Percentiles rank a stretch among this genome's conserved stretches.
These are phyloP conservation scores for Rhinella marina DNA, from an alignment of 2,797 vertebrate genomes.

Conservation along the genomic window DNA sequence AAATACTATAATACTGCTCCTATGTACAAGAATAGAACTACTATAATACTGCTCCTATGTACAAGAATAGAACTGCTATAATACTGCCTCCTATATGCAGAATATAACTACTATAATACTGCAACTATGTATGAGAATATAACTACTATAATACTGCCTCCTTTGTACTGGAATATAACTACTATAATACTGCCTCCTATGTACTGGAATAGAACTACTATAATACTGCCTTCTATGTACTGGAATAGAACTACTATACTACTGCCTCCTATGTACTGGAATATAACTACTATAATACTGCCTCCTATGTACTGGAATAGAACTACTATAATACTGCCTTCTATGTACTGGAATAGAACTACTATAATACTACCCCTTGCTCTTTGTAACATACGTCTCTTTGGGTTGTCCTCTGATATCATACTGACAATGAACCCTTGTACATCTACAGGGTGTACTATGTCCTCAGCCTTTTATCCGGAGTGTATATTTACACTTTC, in stretches of 20 bases:
- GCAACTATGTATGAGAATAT: too few species aligned
- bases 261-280: too few species aligned
- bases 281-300: too few species aligned
- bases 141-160: too few species aligned
- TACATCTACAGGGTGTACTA: background rate
- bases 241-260: too few species aligned
- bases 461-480: background rate
- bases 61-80: too few species aligned
- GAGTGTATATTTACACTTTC: slow-evolving; percentile 28
- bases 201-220: too few species aligned
- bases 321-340: background rate
- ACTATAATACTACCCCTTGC: background rate
- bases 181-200: too few species aligned
- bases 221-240: too few species aligned
- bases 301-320: background rate
- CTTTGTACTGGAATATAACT: too few species aligned
- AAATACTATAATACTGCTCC: background rate
- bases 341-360: background rate
- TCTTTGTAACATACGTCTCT: background rate
- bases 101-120: slow-evolving; percentile 2
- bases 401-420: background rate
- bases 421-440: background rate
- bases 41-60: slow-evolving; percentile 11
- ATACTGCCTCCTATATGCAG: background rate
- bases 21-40: background rate